Evolutionary conservation across 2,113 vertebrate genomes (phyloP), one percentile per base, ranked within the genome.

Genomic region (Excalfactoria chinensis): DNA sequence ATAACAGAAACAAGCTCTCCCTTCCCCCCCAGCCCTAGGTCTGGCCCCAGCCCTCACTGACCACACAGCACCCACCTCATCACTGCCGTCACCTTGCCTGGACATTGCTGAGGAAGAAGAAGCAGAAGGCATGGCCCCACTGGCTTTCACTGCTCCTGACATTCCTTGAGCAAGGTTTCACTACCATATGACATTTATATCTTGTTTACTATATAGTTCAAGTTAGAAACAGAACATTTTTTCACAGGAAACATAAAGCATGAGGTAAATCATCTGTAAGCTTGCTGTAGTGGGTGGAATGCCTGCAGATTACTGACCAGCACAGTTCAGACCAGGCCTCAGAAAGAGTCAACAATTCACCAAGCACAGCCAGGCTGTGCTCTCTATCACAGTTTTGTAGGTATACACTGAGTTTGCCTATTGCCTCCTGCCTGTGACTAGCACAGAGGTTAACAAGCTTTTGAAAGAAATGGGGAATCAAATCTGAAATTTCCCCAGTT

Each of bases 1-100:
- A 6, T 41, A 63, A 48, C 17, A 15, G 12, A 22, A n/a, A 51
- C 26, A 9, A 9, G 63, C 48, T 88, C 44, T 34, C 9, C 53
- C 15, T 55, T 25, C 48, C 48, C 48, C 48, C 23, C 48, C 25
- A n/a, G 30, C 10, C 37, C 23, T 80, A 25, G 41, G 46, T 9
- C 16, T 3, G 7, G 40, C 18, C 55, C 37, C 6, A 5, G 53
- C 2, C 10, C 25, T 34, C 34, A 26, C 22, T 1, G 1, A 6
- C 32, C 14, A 0, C 19, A 17, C 1, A 0, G 15, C 11, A 56
- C 26, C 13, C 55, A 44, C 35, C 16, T 37, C 17, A 43, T 9
- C 0, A 1, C 53, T 1, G 2, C 34, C 17, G 28, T 19, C 18
- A 4, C 9, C 13, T 58, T 1, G 0, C 23, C n/a, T 74, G 62